Conservation (phyloP, 2,888 invertebrate species). For the Ceratothoa steindachneri region DNA sequence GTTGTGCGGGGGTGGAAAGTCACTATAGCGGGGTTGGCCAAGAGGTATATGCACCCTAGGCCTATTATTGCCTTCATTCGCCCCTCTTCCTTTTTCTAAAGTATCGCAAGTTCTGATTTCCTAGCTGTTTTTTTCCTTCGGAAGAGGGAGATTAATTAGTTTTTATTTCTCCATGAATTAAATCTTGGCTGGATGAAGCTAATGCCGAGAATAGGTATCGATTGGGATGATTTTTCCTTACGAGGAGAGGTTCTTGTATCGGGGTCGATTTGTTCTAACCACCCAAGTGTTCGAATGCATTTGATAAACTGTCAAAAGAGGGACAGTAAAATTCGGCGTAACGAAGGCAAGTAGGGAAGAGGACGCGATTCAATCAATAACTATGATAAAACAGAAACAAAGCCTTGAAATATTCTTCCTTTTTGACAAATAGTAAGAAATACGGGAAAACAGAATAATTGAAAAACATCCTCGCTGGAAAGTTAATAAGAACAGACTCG, state of each 20-base stretch:
- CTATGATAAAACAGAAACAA: not conserved
- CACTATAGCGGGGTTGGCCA: not conserved
- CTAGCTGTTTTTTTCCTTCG: not conserved
- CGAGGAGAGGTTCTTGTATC: not conserved
- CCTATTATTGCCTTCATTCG: not conserved
- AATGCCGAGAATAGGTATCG: not conserved
- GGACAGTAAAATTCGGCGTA: not conserved
- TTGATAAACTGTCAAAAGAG: not conserved
- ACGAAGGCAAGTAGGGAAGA: not conserved
- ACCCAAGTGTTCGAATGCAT: not conserved
- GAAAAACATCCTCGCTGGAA: not conserved
- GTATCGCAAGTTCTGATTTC: not conserved
- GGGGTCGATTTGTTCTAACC: not conserved
- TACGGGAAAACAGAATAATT: not conserved
- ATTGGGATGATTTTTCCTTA: not conserved
- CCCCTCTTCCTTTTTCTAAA: not conserved
- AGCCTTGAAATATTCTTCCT: not conserved
- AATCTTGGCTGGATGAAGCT: not conserved
- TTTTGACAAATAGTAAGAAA: not conserved
- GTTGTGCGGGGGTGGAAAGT: slow-evolving; percentile 4
- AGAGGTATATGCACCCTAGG: not conserved
- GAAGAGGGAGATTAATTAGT: not conserved
- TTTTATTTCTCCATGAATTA: not conserved
- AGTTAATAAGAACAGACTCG: not conserved
- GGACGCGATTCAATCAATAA: not conserved